Evolutionary conservation across 2,888 invertebrate genomes (phyloP), one percentile per base, ranked within the genome.

Genomic region (Podotricha telesiphe): DNA sequence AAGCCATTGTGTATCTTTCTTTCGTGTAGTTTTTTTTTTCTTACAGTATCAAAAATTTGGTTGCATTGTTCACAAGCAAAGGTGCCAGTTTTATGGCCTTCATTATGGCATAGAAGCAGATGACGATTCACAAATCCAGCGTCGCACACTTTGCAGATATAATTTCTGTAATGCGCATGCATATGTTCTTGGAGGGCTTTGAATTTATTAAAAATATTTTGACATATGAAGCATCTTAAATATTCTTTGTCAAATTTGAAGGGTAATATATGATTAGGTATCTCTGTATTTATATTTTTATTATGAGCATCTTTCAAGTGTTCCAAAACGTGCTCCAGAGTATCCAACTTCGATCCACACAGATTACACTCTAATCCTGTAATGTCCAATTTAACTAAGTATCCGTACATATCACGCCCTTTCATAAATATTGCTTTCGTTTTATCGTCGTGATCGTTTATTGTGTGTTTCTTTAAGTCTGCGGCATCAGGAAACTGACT

Each of bases 321-420:
- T 0, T 77, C 72, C 61, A 79, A 79, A 0, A 86, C 69, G 0
- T 74, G 61, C 70, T 87, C 82, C 13, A 89, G 61, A 0, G 74
- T 75, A 2, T 81, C 74, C 0, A 86, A 69, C 2, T 63, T 68
- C 2, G 28, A 8, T 0, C 71, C 58, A 64, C 90, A 89, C 1
- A 86, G 68, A 11, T 75, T 82, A 71, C 90, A 91, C 62, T 76
- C 73, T 0, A 89, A 70, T 5, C 69, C 74, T 0, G 90, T 88
- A 4, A 89, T 80, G 37, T 90, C 90, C 0, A 90, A 68, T 73
- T 86, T 85, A 0, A 86, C 78, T 10, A 82, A 74, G 70, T 82
- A 82, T 17, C 77, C 75, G 51, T 77, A 75, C 74, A 78, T 75
- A 67, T 79, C 77, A 48, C 75, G 75, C 11, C 77, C 77, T 68